Conservation (phyloP, 2,888 invertebrate genomes). For the Neoascia interrupta region DNA sequence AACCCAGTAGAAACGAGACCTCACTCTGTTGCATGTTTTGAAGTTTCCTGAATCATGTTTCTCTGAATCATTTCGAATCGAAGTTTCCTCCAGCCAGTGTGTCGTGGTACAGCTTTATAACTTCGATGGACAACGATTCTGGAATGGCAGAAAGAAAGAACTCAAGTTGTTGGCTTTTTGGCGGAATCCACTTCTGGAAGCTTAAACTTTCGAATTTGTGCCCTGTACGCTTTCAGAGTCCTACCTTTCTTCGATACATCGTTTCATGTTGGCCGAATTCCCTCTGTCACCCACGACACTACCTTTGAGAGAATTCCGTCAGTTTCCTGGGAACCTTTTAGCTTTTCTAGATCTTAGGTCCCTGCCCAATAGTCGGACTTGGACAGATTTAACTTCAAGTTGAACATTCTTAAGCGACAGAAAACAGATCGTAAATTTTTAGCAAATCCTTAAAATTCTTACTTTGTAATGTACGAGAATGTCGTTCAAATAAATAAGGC, state of each 20-base stretch:
- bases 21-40: constrained; percentile 7
- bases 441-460: constrained; percentile 20
- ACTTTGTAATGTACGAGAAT: constrained; percentile 19
- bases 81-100: constrained; percentile 1
- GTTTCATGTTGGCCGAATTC: too few species aligned
- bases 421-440: constrained; percentile 30
- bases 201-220: too few species aligned
- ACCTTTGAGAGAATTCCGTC: too few species aligned
- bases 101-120: background rate
- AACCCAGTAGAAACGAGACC: constrained; percentile 5
- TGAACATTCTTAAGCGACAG: background rate
- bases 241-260: too few species aligned
- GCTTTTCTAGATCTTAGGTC: too few species aligned
- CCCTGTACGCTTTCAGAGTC: too few species aligned
- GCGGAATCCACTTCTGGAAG: constrained; percentile 15
- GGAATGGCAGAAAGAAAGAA: background rate
- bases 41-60: too few species aligned
- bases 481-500: background rate
- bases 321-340: too few species aligned
- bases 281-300: too few species aligned
- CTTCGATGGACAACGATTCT: background rate
- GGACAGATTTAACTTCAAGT: constrained; percentile 14
- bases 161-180: background rate
- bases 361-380: too few species aligned
- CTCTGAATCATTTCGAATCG: background rate